Base-by-base conservation (phyloP, 2,888 invertebrate species). In the Drosophila tanythrix region DNA sequence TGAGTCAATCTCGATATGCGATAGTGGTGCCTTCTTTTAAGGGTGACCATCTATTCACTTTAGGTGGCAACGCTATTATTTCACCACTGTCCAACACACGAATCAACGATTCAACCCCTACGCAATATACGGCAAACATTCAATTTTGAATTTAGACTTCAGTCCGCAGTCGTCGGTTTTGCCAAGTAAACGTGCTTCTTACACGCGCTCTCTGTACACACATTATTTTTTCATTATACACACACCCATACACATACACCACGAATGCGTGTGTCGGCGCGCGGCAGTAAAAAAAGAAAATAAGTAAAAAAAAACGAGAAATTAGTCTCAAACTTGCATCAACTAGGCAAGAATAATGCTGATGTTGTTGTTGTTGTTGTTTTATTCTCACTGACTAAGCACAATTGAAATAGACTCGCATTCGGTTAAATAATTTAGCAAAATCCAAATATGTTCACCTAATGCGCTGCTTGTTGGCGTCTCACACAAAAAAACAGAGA, bases 121-220 rank as follows among this genome's bases (percentile, higher is more conserved):
- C 15, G 36, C 4, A 55, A 36, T 18, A 57, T 62, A 61, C 58
- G 52, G 46, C 58, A 67, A 60, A 78, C 56, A 59, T 70, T 62
- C 10, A 75, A 56, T 59, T 79, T 79, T 40, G 7, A 62, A 83
- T 51, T 69, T 53, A 5, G 52, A 60, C 21, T 64, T 82, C 65
- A 91, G 89, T 89, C 91, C 91, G 88, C 81, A 71, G 79, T 83
- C 85, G 89, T 87, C 90, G 90, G 85, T 90, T 90, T 85, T 79
- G 91, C 88, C 91, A 91, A 85, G 71, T 81, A 90, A 89, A 91
- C 90, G 90, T 89, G 91, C 84, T 91, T 91, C 91, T 82, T 68
- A 63, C 60, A 65, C 72, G 67, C 65, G 78, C 67, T 69, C 55
- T 63, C 61, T 74, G 70, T 76, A 58, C 38, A 55, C 55, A 36